Base-by-base conservation (phyloP, 2,113 vertebrate genomes). In the Brachyhypopomus occidentalis region DNA sequence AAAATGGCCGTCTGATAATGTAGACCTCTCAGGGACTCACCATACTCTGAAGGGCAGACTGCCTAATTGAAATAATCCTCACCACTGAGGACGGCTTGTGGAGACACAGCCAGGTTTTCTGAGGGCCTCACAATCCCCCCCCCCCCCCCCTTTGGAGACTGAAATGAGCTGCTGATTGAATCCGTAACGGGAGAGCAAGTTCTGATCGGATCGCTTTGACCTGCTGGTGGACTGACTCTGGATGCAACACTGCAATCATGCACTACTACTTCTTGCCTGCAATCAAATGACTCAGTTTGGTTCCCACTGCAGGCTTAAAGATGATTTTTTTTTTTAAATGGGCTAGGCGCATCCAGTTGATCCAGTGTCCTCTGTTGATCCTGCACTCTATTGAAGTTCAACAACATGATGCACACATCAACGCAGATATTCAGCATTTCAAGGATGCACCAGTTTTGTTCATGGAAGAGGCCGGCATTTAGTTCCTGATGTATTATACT, bases 151-250 rank as follows among this genome's bases (percentile, higher is more conserved):
- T 36, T 41, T 79, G 67, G 63, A 16, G 64, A 72, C 72, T 77
- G 41, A 76, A 82, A 82, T 78, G 59, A 64, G 77, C 58, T 74
- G 77, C 67, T 86, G 77, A 86, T 84, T 82, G 72, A 79, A 84
- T 84, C 77, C 77, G 34, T 41, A 30, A 48, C 58, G 20, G 75
- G 22, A 67, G 2, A 30, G 75, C 23, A 16, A 58, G 22, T 72
- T 74, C 59, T 79, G 82, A 75, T 59, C 76, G 59, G 55, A 75
- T 75, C 25, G 77, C 45, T 84, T 67, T 82, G 45, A 82, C 82
- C 76, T 52, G 36, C 63, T 22, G n/a, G 12, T 48, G 69, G 66
- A 81, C n/a, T 38, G 48, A 72, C 70, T 55, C 56, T 34, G 77
- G 60, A 30, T 25, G 45, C 72, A 62, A 79, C 60, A 84, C 48